phyloP scores from a whole-genome alignment of 2,797 vertebrate species.

The Gymnothorax reevesii region DNA sequence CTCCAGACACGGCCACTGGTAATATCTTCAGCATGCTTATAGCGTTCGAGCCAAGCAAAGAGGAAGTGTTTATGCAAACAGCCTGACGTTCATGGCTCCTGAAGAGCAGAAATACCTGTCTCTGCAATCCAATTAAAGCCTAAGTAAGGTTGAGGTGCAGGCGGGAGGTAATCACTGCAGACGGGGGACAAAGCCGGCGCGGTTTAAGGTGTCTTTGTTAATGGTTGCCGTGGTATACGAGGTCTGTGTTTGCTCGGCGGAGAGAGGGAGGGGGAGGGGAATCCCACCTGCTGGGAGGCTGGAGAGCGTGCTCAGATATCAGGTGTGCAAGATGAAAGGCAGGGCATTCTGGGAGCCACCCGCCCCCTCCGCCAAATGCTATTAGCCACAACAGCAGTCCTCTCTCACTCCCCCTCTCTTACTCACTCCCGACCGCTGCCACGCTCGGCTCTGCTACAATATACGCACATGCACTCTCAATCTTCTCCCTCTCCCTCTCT shows the following conservation, averaged over 20 bases:
- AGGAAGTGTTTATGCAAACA: not conserved
- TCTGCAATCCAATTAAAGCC: not conserved
- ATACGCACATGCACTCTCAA: not conserved
- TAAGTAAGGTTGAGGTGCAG: not conserved
- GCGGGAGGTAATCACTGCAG: not conserved
- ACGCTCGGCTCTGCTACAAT: not conserved
- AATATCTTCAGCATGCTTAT: slow-evolving; percentile 26
- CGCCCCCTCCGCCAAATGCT: slow-evolving; percentile 34
- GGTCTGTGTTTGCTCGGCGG: not conserved
- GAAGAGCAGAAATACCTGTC: not conserved
- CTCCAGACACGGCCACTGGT: slow-evolving; percentile 47
- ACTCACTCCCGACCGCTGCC: not conserved
- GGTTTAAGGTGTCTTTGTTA: not conserved
- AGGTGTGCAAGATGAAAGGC: slow-evolving; percentile 50
- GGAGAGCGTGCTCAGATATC: slow-evolving; percentile 40
- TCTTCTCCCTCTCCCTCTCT: not conserved
- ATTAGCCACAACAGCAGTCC: slow-evolving; percentile 50
- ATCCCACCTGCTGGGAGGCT: slow-evolving; percentile 45
- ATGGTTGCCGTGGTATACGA: not conserved
- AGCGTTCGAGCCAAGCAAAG: not conserved
- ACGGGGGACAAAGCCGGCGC: not conserved
- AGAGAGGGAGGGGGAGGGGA: not conserved
- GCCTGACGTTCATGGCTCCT: not conserved
- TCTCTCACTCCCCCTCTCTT: not conserved
- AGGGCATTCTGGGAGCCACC: slow-evolving; percentile 33